Evolutionary conservation across 2,888 invertebrate species (phyloP), one percentile per base, ranked within the genome.

Genomic region (Thereva nobilitata): DNA sequence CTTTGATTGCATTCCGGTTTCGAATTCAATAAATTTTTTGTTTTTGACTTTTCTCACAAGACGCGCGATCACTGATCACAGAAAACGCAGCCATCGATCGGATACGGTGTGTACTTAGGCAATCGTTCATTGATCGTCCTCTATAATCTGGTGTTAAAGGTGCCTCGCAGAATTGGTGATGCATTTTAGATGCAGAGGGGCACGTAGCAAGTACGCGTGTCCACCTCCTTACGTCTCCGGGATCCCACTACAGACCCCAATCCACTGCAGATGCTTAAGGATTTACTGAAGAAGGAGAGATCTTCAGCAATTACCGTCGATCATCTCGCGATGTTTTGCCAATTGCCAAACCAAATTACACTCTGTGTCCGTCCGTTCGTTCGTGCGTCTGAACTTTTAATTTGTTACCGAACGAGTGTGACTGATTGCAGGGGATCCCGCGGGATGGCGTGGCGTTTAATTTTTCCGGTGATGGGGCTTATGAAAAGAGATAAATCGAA

Each of bases 1-100:
- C 23, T 23, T 23, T 61, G 61, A 61, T 61, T 61, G 61, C 61
- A 61, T 61, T 61, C 61, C 61, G 61, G 61, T 61, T 61, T 61
- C 40, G 50, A 40, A 40, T 23, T 41, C 5, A 9, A 34, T 52
- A 34, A 12, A 10, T 53, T 38, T 9, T 53, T 40, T 53, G n/a
- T 50, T 49, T 50, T 50, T 9, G 45, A 61, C 23, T 50, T 61
- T 61, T 40, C 41, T 41, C 56, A 57, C 56, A 42, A 44, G 56
- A 50, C 61, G 41, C 23, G 23, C 40, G 61, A 50, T 23, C 45
- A 40, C 47, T 56, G 59, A 59, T 61, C 61, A 61, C 10, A n/a
- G 55, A 49, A 23, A 23, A 61, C 40, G 61, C 50, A 38, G 40
- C 50, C 50, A 50, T 40, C 61, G 49, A 61, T 61, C 61, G 61